phyloP scores from a whole-genome alignment of 2,888 invertebrate species.

The Yponomeuta malinellus region DNA sequence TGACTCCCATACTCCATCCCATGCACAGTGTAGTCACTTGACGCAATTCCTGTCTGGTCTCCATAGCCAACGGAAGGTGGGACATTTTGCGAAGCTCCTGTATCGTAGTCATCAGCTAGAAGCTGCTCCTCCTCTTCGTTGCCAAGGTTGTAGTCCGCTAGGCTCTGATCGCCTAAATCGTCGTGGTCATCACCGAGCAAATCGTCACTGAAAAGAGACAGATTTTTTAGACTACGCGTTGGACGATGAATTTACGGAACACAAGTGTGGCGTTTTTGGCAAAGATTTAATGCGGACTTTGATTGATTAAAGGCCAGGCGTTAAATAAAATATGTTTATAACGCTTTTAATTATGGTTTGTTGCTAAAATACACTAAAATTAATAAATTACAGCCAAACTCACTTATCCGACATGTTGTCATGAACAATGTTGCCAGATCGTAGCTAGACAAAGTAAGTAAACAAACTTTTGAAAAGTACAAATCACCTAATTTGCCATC shows the following conservation, averaged over 20 bases:
- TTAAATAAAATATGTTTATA: too few species aligned
- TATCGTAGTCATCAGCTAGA: constrained; percentile 64
- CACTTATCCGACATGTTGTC: constrained; percentile 72
- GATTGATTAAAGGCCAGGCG: background rate
- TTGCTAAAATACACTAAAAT: background rate
- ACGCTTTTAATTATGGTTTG: background rate
- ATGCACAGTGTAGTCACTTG: constrained; percentile 44
- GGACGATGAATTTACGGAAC: background rate
- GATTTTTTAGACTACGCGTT: constrained; percentile 12
- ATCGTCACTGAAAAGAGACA: constrained; percentile 55
- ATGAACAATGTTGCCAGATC: background rate
- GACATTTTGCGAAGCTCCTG: constrained; percentile 54
- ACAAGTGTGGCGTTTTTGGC: constrained; percentile 17
- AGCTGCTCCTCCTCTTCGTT: constrained; percentile 70
- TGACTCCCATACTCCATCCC: constrained; percentile 42
- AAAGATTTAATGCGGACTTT: background rate
- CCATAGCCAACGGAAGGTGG: constrained; percentile 39
- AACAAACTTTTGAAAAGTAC: too few species aligned
- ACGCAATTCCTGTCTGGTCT: constrained; percentile 35
- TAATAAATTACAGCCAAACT: constrained; percentile 35
- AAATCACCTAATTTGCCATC: too few species aligned
- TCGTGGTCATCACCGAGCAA: constrained; percentile 68
- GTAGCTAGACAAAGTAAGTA: too few species aligned
- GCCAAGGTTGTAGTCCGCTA: constrained; percentile 68
- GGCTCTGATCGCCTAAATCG: constrained; percentile 68